Percentiles rank a stretch among this genome's conserved stretches.
phyloP scores from a whole-genome alignment of 2,113 vertebrate species.

The Vidua chalybeata region DNA sequence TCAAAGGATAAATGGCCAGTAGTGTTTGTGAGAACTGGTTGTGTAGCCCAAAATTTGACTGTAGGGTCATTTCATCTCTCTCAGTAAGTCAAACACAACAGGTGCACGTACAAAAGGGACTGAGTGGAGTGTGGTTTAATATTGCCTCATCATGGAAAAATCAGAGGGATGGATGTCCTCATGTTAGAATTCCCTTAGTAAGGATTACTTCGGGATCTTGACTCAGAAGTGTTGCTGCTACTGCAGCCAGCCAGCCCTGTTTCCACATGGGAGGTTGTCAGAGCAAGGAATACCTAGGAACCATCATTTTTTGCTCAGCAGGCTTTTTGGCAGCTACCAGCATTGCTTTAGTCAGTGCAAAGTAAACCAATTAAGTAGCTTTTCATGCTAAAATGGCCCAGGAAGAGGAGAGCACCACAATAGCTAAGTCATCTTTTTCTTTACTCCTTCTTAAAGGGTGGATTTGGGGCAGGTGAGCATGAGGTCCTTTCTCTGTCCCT shows the following conservation, averaged over 20 bases:
- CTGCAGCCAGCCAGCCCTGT: neutral
- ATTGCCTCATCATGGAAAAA: neutral
- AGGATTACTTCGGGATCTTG: neutral
- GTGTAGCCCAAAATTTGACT: neutral
- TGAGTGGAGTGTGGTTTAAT: neutral
- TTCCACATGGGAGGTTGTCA: neutral
- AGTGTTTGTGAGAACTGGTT: neutral
- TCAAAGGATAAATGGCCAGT: neutral
- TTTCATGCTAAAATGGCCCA: neutral
- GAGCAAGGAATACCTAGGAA: neutral
- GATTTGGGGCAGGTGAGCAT: neutral
- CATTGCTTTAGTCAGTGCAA: neutral
- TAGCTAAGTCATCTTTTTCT: neutral
- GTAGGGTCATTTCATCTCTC: neutral
- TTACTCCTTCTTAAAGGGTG: neutral
- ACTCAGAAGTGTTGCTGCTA: neutral
- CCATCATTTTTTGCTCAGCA: neutral
- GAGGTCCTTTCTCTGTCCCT: neutral
- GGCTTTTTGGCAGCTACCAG: neutral
- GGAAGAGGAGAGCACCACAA: neutral
- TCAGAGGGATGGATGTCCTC: neutral
- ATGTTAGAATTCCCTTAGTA: neutral
- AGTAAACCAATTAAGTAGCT: neutral
- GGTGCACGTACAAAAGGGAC: neutral
- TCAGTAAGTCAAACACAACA: neutral